phyloP scores from a whole-genome alignment of 2,797 vertebrate genomes.

The Luscinia megarhynchos region DNA sequence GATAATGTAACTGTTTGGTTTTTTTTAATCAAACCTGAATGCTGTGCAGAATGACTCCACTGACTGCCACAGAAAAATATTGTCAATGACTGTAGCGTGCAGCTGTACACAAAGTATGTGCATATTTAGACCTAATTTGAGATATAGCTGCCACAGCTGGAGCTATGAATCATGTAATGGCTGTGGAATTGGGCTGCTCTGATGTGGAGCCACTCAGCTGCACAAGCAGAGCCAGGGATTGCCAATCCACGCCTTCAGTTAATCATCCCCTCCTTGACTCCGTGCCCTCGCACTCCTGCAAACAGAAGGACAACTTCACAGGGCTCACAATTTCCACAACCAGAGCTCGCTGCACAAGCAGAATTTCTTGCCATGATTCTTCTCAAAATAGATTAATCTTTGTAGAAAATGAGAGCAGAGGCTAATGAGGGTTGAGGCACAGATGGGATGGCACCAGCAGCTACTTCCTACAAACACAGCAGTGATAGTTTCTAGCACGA shows the following conservation, averaged over 20 bases:
- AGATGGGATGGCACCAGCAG: slow-evolving; percentile 32
- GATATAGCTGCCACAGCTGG: not conserved
- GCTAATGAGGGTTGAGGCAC: slow-evolving; percentile 39
- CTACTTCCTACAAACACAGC: not conserved
- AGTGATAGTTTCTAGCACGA: not conserved
- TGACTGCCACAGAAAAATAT: not conserved
- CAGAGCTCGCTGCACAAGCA: not conserved
- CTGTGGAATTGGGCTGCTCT: not conserved
- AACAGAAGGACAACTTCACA: slow-evolving; percentile 2
- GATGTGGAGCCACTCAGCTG: not conserved
- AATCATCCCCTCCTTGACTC: not conserved
- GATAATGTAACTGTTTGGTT: too few species aligned
- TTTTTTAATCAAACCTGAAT: not conserved
- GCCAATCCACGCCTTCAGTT: not conserved
- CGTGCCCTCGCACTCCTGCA: not conserved
- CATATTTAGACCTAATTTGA: not conserved
- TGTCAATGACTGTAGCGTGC: not conserved
- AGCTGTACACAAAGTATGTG: not conserved
- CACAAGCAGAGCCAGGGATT: not conserved
- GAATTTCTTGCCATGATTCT: not conserved
- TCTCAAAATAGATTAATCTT: slow-evolving; percentile 34
- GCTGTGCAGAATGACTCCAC: not conserved
- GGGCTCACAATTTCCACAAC: not conserved
- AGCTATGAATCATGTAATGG: not conserved
- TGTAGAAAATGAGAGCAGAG: slow-evolving; percentile 21